These are phyloP conservation scores for Apodemia zela DNA, from an alignment of 2,888 invertebrate species.

Conservation along the genomic window DNA sequence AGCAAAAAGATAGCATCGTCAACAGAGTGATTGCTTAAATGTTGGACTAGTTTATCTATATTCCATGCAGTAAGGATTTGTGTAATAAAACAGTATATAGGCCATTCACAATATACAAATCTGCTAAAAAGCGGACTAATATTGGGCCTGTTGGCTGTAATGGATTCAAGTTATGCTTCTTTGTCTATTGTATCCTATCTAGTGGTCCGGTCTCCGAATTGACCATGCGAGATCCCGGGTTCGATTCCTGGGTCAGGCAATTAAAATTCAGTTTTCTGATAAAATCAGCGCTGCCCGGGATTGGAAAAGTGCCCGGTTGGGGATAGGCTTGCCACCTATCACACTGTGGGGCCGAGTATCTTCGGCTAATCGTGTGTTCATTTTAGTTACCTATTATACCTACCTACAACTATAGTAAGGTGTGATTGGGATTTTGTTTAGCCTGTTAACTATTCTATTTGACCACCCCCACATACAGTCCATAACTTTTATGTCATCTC, in stretches of 20 bases:
- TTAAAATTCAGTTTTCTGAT: too few species aligned
- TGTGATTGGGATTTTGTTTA: neutral
- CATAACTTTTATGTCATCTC: conserved; percentile 22
- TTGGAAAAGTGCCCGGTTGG: too few species aligned
- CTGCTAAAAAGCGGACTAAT: conserved; percentile 20
- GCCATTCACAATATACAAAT: conserved; percentile 22
- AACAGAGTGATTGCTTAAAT: conserved; percentile 4
- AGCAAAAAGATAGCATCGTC: conserved; percentile 6
- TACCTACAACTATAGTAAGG: too few species aligned
- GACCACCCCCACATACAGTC: conserved; percentile 32
- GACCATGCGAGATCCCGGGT: too few species aligned
- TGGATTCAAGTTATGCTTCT: conserved; percentile 13
- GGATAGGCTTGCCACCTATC: too few species aligned
- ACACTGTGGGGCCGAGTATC: too few species aligned
- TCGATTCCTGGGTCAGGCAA: too few species aligned
- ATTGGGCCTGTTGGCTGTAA: conserved; percentile 7
- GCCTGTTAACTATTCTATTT: neutral
- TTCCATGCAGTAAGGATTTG: too few species aligned
- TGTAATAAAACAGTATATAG: conserved; percentile 4
- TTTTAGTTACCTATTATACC: conserved; percentile 19
- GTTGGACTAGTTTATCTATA: too few species aligned
- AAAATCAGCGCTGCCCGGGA: too few species aligned
- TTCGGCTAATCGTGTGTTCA: neutral
- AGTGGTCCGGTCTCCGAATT: too few species aligned
- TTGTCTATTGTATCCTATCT: too few species aligned